Evolutionary conservation across 2,113 vertebrate species (phyloP).

Genomic region (Eretmochelys imbricata): DNA sequence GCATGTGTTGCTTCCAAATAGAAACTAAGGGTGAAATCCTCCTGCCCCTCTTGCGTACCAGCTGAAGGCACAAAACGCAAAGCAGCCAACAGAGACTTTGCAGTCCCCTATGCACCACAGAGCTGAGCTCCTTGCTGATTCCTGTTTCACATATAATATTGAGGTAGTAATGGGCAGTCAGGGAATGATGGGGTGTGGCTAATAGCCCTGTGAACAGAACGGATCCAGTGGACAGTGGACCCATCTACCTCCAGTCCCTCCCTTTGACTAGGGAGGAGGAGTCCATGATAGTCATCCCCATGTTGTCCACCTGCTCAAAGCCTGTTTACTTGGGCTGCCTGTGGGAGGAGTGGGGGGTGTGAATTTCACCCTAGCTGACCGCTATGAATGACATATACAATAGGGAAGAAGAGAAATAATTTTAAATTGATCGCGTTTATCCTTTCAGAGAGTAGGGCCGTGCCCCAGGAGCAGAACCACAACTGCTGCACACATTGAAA

Average conservation of each 20-base stretch:
- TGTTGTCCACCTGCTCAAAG: not conserved
- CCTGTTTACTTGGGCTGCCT: not conserved
- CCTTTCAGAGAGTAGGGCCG: not conserved
- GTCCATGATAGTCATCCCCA: not conserved
- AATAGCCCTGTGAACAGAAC: not conserved
- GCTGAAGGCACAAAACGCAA: not conserved
- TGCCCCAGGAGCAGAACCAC: not conserved
- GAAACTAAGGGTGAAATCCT: not conserved
- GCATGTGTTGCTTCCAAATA: slow-evolving; percentile 9
- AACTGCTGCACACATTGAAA: not conserved
- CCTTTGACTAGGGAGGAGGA: not conserved
- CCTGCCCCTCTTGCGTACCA: not conserved
- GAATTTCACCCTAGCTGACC: not conserved
- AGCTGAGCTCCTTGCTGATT: not conserved
- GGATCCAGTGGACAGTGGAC: not conserved
- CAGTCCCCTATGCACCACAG: not conserved
- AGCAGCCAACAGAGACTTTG: not conserved
- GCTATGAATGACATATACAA: not conserved
- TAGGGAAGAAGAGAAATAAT: not conserved
- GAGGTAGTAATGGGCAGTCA: not conserved
- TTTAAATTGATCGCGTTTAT: not conserved
- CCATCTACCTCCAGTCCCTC: not conserved
- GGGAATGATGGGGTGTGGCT: not conserved
- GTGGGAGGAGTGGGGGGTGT: not conserved
- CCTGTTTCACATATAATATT: not conserved